Base-by-base conservation (phyloP, 2,797 vertebrate genomes). In the Sebastes trivittatus region DNA sequence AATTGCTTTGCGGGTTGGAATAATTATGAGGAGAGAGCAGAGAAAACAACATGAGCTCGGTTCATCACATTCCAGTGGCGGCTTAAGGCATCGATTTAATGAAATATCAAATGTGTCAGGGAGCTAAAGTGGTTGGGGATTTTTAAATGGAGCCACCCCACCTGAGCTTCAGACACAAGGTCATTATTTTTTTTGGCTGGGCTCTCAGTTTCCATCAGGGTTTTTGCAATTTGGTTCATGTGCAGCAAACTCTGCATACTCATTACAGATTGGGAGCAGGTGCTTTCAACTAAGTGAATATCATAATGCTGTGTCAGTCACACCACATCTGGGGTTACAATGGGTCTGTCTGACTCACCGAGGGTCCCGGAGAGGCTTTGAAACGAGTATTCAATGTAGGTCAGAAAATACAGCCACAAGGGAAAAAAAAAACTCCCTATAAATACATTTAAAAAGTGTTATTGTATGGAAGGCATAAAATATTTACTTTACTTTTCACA, bases 211-310 rank as follows among this genome's bases (percentile, higher is more conserved):
- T 89, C 80, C 77, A 88, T 93, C 83, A 84, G 84, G 27, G 4
- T 83, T 88, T 88, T 84, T 69, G 82, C 83, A 61, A 63, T 82
- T 87, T 83, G 81, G 82, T 87, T 91, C 75, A 78, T 75, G 80
- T 70, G 77, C 84, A 82, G 64, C 56, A 80, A 90, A 90, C 82
- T 88, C 85, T 86, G 82, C 85, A 84, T 81, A 77, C 88, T 93
- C 89, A 93, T 94, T 94, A 92, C 82, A 81, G 78, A 77, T 67
- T 36, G 79, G 88, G 87, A 95, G 94, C 94, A 95, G 95, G 93
- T 95, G 95, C 88, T 90, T 80, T 90, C 75, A 84, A 61, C 77
- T 80, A 81, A 92, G 75, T 89, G 90, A 91, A 90, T 90, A 90
- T 92, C 91, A 82, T 81, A 91, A 88, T 89, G 86, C 89, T 54